Percentiles rank a stretch among this genome's conserved stretches.
phyloP scores from a whole-genome alignment of 2,797 vertebrate species.

The Leuciscus waleckii region DNA sequence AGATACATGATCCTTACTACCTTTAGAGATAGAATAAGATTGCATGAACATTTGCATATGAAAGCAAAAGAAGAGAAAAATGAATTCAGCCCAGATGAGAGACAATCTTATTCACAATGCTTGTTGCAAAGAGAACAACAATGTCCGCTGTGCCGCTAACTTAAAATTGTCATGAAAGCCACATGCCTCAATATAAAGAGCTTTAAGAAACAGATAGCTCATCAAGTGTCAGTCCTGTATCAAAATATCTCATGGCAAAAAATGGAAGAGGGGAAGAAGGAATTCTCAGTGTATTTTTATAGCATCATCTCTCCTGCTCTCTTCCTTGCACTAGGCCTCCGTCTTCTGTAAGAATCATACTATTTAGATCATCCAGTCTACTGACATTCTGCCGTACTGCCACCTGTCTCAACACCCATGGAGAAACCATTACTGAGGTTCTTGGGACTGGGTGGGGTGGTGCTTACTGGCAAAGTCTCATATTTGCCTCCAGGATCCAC shows the following conservation, averaged over 20 bases:
- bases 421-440: slow-evolving; percentile 77
- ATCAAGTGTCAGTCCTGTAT: slow-evolving; percentile 25
- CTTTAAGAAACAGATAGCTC: slow-evolving; percentile 3
- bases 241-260: slow-evolving; percentile 49
- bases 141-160: background rate
- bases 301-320: slow-evolving; percentile 14
- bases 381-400: slow-evolving; percentile 72
- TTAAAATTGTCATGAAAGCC: slow-evolving; percentile 26
- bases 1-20: slow-evolving; percentile 66
- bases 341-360: background rate
- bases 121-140: slow-evolving; percentile 50
- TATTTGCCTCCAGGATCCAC: slow-evolving; percentile 61
- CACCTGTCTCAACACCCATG: slow-evolving; percentile 67
- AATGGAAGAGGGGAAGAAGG: slow-evolving; percentile 41
- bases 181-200: slow-evolving; percentile 14
- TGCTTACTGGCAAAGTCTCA: slow-evolving; percentile 50
- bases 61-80: slow-evolving; percentile 52
- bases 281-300: slow-evolving; percentile 39
- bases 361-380: slow-evolving; percentile 57
- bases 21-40: slow-evolving; percentile 58
- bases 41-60: slow-evolving; percentile 53
- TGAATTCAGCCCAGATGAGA: slow-evolving; percentile 62
- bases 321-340: background rate
- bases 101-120: slow-evolving; percentile 53
- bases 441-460: slow-evolving; percentile 70